Conservation (phyloP, 2,888 invertebrate genomes). For the Caenorhabditis wallacei region DNA sequence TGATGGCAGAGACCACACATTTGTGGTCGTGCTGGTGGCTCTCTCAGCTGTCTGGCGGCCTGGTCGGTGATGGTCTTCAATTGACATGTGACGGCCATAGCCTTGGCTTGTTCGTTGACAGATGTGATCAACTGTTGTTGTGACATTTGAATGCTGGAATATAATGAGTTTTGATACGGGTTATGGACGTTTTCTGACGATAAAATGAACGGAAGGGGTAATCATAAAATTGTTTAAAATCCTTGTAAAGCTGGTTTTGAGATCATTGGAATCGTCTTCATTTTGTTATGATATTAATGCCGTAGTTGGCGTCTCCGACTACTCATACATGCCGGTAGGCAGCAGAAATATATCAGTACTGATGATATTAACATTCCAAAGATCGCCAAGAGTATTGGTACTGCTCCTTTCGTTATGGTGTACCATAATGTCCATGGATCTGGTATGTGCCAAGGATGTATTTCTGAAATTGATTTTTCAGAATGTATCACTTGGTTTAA, state of each 20-base stretch:
- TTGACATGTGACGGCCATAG: not conserved
- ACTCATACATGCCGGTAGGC: not conserved
- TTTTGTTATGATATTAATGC: not conserved
- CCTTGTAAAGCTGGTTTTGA: not conserved
- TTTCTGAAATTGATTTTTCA: constrained; percentile 11
- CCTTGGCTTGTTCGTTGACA: not conserved
- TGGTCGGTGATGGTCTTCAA: not conserved
- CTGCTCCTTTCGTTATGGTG: not conserved
- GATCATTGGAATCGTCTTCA: not conserved
- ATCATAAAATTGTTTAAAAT: not conserved
- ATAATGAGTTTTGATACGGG: too few relatives aligned
- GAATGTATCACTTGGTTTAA: not conserved
- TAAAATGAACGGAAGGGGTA: too few relatives aligned
- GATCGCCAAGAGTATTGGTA: not conserved
- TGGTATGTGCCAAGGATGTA: not conserved
- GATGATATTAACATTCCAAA: not conserved
- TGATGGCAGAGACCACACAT: not conserved
- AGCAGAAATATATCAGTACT: not conserved
- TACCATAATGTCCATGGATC: not conserved
- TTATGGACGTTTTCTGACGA: too few relatives aligned
- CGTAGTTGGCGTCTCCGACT: not conserved
- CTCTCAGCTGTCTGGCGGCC: not conserved
- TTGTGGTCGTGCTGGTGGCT: not conserved
- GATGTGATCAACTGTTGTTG: not conserved
- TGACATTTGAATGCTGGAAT: not conserved